phyloP scores from a whole-genome alignment of 2,113 vertebrate species.

The Eupsittula cactorum region DNA sequence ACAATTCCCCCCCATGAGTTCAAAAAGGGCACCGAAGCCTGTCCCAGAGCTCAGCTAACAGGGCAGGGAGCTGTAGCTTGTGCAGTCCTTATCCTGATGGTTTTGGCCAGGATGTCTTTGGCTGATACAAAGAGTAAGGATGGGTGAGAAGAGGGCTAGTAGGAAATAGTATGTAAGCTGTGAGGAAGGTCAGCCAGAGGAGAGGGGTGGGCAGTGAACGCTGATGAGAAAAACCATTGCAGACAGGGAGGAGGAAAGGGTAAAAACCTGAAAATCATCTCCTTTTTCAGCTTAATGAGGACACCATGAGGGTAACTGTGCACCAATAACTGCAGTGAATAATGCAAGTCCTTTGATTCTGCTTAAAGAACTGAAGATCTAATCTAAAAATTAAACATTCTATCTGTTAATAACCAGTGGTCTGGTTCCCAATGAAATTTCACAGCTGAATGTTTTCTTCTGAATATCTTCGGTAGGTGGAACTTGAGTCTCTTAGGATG shows the following conservation, averaged over 20 bases:
- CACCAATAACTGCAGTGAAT: neutral
- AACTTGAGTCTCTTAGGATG: neutral
- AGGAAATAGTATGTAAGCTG: neutral
- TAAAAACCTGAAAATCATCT: neutral
- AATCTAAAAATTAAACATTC: neutral
- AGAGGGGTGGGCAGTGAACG: neutral
- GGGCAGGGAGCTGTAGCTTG: slow-evolving; percentile 33
- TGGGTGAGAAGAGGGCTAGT: neutral
- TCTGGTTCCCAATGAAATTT: neutral
- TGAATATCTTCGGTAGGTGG: neutral
- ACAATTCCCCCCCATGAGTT: neutral
- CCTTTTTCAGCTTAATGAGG: neutral
- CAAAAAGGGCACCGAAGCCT: slow-evolving; percentile 77
- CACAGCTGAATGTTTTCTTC: neutral
- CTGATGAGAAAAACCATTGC: neutral
- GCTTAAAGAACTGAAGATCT: neutral
- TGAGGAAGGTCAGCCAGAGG: neutral
- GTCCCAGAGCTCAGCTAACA: slow-evolving; percentile 69
- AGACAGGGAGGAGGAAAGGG: neutral
- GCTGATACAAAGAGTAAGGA: too few relatives aligned
- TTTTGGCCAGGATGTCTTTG: neutral
- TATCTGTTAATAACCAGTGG: neutral
- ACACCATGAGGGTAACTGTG: neutral
- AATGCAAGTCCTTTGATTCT: neutral
- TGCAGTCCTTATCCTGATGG: slow-evolving; percentile 51